Evolutionary conservation across 2,888 invertebrate genomes (phyloP).

Genomic region (Aspidiotus rigidus): DNA sequence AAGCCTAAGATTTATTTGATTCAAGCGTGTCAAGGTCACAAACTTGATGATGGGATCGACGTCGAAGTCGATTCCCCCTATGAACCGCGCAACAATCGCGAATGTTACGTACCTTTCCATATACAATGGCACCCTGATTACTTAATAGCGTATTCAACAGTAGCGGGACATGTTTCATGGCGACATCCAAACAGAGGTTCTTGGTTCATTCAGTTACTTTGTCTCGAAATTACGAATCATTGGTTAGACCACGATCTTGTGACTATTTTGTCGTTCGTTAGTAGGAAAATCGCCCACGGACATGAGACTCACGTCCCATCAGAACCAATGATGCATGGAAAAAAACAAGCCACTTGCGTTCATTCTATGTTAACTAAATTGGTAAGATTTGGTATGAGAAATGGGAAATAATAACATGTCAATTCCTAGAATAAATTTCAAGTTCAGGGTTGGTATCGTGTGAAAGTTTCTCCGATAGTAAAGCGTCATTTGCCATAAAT

Average conservation of each 20-base stretch:
- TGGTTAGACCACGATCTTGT: conserved; percentile 69
- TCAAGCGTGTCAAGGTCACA: conserved; percentile 86
- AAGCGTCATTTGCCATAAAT: too few species aligned
- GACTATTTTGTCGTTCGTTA: conserved; percentile 76
- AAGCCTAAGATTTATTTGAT: conserved; percentile 61
- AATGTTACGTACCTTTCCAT: conserved; percentile 25
- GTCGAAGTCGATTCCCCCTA: conserved; percentile 55
- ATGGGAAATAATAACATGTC: too few species aligned
- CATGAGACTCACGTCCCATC: conserved; percentile 83
- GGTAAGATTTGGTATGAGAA: conserved; percentile 50
- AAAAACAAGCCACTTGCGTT: conserved; percentile 88
- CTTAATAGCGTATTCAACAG: conserved; percentile 85
- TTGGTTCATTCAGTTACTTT: conserved; percentile 92
- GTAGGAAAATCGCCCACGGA: conserved; percentile 75
- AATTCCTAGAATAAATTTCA: too few species aligned
- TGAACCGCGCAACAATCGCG: not conserved
- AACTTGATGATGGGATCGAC: conserved; percentile 62
- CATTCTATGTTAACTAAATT: conserved; percentile 82
- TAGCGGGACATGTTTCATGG: conserved; percentile 92
- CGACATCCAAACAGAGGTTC: conserved; percentile 87
- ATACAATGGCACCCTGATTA: conserved; percentile 92
- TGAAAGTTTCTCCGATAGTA: too few species aligned
- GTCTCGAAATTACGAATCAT: conserved; percentile 65
- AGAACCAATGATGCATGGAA: conserved; percentile 68
- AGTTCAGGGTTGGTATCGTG: too few species aligned